A percentile compares a stretch with the other conserved stretches of the same genome.
Evolutionary conservation across 2,797 vertebrate species (phyloP).

Genomic region (Sebastiscus albofasciatus): DNA sequence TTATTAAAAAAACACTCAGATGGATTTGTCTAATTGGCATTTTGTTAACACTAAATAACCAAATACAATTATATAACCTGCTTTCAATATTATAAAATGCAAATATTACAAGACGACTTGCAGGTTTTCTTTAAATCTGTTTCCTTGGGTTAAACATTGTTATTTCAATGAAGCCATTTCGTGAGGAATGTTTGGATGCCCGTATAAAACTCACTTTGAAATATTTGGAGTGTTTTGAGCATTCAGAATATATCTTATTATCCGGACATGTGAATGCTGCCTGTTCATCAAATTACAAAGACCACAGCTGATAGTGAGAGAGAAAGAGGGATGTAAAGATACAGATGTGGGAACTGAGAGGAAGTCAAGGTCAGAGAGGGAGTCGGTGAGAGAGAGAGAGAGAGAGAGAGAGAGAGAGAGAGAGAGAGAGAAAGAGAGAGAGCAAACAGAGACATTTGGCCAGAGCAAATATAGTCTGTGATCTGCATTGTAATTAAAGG

Average conservation of each 20-base stretch:
- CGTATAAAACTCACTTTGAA: not conserved
- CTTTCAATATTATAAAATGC: not conserved
- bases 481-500: constrained; percentile 51
- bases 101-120: not conserved
- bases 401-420: too few relatives aligned
- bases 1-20: too few relatives aligned
- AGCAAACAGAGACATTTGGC: constrained; percentile 25
- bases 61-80: too few relatives aligned
- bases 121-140: not conserved
- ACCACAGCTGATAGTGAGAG: not conserved
- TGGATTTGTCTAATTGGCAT: not conserved
- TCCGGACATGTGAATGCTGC: not conserved
- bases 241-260: not conserved
- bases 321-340: not conserved
- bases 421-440: not conserved
- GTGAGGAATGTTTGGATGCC: not conserved
- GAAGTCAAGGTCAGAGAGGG: constrained; percentile 15
- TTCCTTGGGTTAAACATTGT: not conserved
- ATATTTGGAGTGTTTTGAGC: not conserved
- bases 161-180: not conserved
- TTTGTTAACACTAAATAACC: not conserved
- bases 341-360: not conserved
- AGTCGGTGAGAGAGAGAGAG: not conserved
- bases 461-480: constrained; percentile 44
- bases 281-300: not conserved